Conservation (phyloP, 2,888 invertebrate species). For the Ophioninae sp. region DNA sequence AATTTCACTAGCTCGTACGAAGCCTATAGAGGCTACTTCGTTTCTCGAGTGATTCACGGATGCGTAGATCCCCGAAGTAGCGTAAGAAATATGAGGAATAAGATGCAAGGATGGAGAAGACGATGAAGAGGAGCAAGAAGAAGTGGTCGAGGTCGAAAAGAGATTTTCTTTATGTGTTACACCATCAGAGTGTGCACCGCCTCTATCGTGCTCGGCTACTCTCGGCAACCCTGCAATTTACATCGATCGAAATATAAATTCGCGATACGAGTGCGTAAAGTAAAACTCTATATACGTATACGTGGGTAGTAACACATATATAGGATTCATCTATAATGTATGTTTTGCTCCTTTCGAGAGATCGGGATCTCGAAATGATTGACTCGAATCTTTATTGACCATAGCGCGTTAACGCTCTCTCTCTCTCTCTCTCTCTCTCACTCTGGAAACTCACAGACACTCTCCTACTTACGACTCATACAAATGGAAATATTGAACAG, state of each 20-base stretch:
- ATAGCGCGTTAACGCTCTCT: conserved; percentile 28
- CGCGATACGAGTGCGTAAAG: conserved; percentile 34
- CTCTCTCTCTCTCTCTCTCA: conserved; percentile 7
- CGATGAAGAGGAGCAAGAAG: not conserved
- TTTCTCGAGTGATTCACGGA: conserved; percentile 9
- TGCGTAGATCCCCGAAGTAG: conserved; percentile 17
- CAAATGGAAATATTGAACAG: conserved; percentile 49
- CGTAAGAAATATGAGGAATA: not conserved
- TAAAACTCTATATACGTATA: conserved; percentile 12
- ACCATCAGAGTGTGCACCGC: conserved; percentile 40
- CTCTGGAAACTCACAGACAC: not conserved
- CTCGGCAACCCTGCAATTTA: conserved; percentile 58
- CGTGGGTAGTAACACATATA: conserved; percentile 16
- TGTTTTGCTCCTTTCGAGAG: conserved; percentile 37
- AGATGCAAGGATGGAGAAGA: conserved; percentile 18
- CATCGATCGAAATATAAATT: conserved; percentile 60
- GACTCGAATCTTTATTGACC: conserved; percentile 58
- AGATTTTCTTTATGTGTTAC: conserved; percentile 30
- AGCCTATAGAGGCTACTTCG: not conserved
- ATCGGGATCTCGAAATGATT: conserved; percentile 56
- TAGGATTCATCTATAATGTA: conserved; percentile 35
- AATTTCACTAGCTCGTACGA: not conserved
- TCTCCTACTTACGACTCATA: conserved; percentile 36
- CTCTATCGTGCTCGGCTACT: conserved; percentile 57
- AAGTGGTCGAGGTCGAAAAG: not conserved